Conservation (phyloP, 2,113 vertebrate species). For the Megaleporinus macrocephalus region DNA sequence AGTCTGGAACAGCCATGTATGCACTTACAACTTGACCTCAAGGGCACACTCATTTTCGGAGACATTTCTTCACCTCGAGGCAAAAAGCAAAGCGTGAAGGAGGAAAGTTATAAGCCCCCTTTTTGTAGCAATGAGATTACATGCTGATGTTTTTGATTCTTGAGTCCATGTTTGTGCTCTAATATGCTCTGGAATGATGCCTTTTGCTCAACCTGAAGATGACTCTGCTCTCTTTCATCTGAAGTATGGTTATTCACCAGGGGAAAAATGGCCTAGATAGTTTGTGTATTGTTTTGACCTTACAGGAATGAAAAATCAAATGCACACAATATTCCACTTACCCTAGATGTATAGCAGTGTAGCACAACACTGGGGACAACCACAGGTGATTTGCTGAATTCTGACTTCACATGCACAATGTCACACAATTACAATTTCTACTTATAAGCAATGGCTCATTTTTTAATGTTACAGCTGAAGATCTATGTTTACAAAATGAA, state of each 20-base stretch:
- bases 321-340: too few relatives aligned
- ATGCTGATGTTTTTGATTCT: background rate
- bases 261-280: background rate
- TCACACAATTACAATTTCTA: too few relatives aligned
- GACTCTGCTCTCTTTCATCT: background rate
- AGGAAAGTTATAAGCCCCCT: background rate
- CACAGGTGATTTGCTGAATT: too few relatives aligned
- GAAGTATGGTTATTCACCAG: background rate
- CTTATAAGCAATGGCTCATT: too few relatives aligned
- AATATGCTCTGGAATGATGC: background rate
- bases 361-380: too few relatives aligned
- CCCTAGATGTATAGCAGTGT: too few relatives aligned
- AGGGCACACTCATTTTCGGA: background rate
- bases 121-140: background rate
- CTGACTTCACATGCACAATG: too few relatives aligned
- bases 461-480: too few relatives aligned
- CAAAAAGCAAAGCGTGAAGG: background rate
- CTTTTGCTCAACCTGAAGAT: background rate
- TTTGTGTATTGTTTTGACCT: background rate
- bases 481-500: too few relatives aligned
- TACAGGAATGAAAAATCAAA: too few relatives aligned
- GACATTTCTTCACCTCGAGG: conserved; percentile 2
- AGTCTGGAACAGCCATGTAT: conserved; percentile 1
- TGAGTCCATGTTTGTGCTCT: background rate
- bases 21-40: background rate